Percentiles rank a stretch among this genome's conserved stretches.
These are phyloP conservation scores for Lutraria rhynchaena DNA, from an alignment of 1,140 invertebrate species.

Conservation along the genomic window DNA sequence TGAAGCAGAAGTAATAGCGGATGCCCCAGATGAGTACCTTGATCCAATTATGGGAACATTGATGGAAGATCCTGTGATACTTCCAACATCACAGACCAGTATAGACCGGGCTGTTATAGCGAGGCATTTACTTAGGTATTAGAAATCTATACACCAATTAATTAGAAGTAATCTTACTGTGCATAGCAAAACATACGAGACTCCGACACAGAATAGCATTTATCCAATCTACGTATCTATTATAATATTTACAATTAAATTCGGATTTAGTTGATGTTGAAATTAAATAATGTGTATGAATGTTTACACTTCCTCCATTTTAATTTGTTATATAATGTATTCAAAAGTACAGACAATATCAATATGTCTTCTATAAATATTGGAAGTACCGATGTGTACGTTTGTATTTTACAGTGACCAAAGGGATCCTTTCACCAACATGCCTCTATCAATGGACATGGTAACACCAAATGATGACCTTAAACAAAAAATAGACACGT, in stretches of 20 bases:
- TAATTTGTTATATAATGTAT: too few relatives aligned
- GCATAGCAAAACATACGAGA: too few relatives aligned
- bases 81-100: slow-evolving; percentile 93
- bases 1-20: slow-evolving; percentile 90
- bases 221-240: too few relatives aligned
- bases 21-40: slow-evolving; percentile 96
- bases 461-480: slow-evolving; percentile 91
- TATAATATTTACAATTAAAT: too few relatives aligned
- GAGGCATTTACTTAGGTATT: slow-evolving; percentile 85
- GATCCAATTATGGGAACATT: slow-evolving; percentile 98
- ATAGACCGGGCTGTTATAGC: slow-evolving; percentile 94
- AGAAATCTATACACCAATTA: too few relatives aligned
- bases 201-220: too few relatives aligned
- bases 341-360: too few relatives aligned
- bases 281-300: background rate
- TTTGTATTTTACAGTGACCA: too few relatives aligned
- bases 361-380: too few relatives aligned
- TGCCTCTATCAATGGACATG: slow-evolving; percentile 96
- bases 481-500: slow-evolving; percentile 89
- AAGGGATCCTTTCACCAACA: slow-evolving; percentile 97
- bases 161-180: background rate
- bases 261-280: too few relatives aligned
- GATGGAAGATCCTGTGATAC: slow-evolving; percentile 95
- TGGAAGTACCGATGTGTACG: too few relatives aligned
- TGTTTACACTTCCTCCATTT: too few relatives aligned